Base-by-base conservation (phyloP, 2,797 vertebrate genomes). In the Garrulus glandarius region DNA sequence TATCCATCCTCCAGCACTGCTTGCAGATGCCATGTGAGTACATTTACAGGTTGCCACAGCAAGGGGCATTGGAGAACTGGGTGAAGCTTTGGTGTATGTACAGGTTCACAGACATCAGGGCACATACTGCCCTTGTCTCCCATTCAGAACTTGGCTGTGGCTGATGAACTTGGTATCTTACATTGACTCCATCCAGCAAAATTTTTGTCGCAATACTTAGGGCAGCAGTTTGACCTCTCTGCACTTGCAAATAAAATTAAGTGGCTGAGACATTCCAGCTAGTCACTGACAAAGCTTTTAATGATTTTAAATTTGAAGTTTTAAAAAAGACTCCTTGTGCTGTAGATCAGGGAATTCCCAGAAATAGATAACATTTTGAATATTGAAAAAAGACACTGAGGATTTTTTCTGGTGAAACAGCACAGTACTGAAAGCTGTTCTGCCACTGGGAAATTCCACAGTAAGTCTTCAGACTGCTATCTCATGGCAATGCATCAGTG, bases 1-100 rank as follows among this genome's bases (percentile, higher is more conserved):
- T 99, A n/a, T 99, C 99, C 26, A 98, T 99, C 93, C 98, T 99
- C 52, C 99, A 99, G 79, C 99, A 99, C 98, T 99, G 99, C 90
- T 98, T 99, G 77, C 99, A 99, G 97, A 99, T 99, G 98, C 99
- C 99, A 50, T 99, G 99, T 99, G 95, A 99, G 99, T 98, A 84
- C 44, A 30, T 64, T 41, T 26, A 16, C 26, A 75, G 52, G 37
- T 81, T 88, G 63, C 24, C 39, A 75, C n/a, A 72, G 26, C 13
- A 59, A 60, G 21, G 5, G 5, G 3, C 78, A 5, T 6, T 63
- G 39, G 65, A 80, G 67, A 95, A 43, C 53, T 55, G 29, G 18
- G 10, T 75, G 29, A 61, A 61, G 26, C 14, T 77, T 67, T 77
- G 55, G 10, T 52, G 23, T 57, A 85, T 26, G 13, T 71, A 65